Conservation (phyloP, 2,888 invertebrate genomes). For the Scaptomyza polygonia region DNA sequence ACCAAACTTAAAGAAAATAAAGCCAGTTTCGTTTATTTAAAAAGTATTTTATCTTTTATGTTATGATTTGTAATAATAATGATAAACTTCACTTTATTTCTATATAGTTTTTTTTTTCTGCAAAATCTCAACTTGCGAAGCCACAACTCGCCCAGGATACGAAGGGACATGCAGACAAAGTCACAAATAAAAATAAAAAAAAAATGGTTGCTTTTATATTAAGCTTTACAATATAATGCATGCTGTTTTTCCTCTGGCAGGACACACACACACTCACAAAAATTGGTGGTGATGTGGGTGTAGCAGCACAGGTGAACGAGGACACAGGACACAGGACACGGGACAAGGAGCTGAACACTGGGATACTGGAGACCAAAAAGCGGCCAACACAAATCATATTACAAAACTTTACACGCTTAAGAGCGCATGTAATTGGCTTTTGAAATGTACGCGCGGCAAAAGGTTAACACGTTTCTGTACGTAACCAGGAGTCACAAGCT, state of each 20-base stretch:
- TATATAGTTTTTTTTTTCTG: background rate
- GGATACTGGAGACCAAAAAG: slow-evolving; percentile 37
- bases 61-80: too few relatives aligned
- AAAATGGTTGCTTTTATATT: slow-evolving; percentile 1
- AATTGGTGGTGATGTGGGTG: background rate
- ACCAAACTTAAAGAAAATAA: too few relatives aligned
- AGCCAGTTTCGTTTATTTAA: too few relatives aligned
- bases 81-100: background rate
- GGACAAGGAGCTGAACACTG: background rate
- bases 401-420: slow-evolving; percentile 82
- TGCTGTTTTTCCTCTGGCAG: slow-evolving; percentile 8
- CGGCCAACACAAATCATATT: slow-evolving; percentile 80
- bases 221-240: slow-evolving; percentile 34
- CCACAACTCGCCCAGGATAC: background rate
- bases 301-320: background rate
- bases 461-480: slow-evolving; percentile 74
- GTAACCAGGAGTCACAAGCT: slow-evolving; percentile 30
- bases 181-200: background rate
- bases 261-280: slow-evolving; percentile 13
- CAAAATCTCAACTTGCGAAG: background rate
- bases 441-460: slow-evolving; percentile 71
- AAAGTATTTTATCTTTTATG: background rate
- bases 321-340: background rate
- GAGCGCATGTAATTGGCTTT: slow-evolving; percentile 84
- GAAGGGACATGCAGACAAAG: background rate